A percentile compares a stretch with the other conserved stretches of the same genome.
Conservation (phyloP, 64 coral and sea anemone genomes). For the Montipora cactus region DNA sequence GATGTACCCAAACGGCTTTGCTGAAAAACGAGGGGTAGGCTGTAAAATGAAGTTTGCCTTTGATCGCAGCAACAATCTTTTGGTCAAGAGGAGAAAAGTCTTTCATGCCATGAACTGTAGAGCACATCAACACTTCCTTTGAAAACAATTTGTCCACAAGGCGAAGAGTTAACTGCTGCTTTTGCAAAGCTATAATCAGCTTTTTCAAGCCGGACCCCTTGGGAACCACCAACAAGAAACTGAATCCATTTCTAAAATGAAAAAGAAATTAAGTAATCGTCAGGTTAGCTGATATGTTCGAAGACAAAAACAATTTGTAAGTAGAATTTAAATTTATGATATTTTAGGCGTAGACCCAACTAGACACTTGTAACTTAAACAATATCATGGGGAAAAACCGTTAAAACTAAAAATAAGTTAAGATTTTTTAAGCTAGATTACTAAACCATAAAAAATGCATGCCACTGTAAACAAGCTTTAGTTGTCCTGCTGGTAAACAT, state of each 20-base stretch:
- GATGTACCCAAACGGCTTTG: too few relatives aligned
- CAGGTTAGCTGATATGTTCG: too few relatives aligned
- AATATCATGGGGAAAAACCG: too few relatives aligned
- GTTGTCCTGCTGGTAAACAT: not conserved
- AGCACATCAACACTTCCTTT: too few relatives aligned
- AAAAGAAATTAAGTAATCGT: too few relatives aligned
- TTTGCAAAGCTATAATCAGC: not conserved
- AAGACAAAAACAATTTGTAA: not conserved
- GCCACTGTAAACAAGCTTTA: not conserved
- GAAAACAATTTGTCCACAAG: not conserved
- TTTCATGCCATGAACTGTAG: too few relatives aligned
- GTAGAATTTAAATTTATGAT: not conserved
- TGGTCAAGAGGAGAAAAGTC: not conserved
- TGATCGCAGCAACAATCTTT: not conserved
- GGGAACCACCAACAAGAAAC: not conserved
- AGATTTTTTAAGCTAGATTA: too few relatives aligned
- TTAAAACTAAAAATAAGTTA: not conserved
- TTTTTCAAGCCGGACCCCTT: not conserved
- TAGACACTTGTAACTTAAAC: too few relatives aligned
- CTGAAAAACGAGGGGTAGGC: too few relatives aligned
- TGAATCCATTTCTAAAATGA: not conserved
- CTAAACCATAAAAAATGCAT: not conserved
- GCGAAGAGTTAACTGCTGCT: not conserved
- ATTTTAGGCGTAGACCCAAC: not conserved
- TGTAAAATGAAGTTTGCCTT: not conserved